Evolutionary conservation across 1,140 invertebrate species (phyloP), one percentile per base, ranked within the genome.

Genomic region (Dendrolimus kikuchii): DNA sequence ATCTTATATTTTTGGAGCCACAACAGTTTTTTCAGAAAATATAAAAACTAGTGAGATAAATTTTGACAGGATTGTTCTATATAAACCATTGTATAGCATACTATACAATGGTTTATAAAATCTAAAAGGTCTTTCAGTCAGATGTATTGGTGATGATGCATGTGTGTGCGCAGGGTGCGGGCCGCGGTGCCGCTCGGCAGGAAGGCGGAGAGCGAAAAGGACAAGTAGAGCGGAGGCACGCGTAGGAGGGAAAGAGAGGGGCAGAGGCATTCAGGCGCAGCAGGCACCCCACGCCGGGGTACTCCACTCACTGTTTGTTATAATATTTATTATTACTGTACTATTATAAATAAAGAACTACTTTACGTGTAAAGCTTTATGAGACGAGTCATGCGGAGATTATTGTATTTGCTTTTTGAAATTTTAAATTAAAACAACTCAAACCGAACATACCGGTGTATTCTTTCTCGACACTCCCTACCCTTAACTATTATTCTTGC

Each of bases 101-200:
- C n/a, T n/a, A n/a, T n/a, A n/a, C n/a, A n/a, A n/a, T n/a, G n/a
- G n/a, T n/a, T n/a, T n/a, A n/a, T n/a, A n/a, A n/a, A n/a, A n/a
- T n/a, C n/a, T n/a, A n/a, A n/a, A n/a, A n/a, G n/a, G n/a, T n/a
- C n/a, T n/a, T n/a, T n/a, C n/a, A n/a, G n/a, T n/a, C n/a, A n/a
- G n/a, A n/a, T n/a, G n/a, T 41, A 7, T 23, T 60, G 40, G 47
- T n/a, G 23, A 6, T 37, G 36, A 7, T 50, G 53, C 57, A 49
- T 5, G 23, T 55, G 49, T 58, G 60, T 90, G 23, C 90, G 8
- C 88, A 98, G 96, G 86, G 93, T 97, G 64, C 95, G 95, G 83
- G 93, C 94, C 62, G 95, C 95, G 59, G 92, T 98, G 79, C 96
- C 96, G 55, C 92, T 97, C 84, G 94, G 94, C 65, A 95, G 96